Base-by-base conservation (phyloP, 2,113 vertebrate species). In the Carollia perspicillata region DNA sequence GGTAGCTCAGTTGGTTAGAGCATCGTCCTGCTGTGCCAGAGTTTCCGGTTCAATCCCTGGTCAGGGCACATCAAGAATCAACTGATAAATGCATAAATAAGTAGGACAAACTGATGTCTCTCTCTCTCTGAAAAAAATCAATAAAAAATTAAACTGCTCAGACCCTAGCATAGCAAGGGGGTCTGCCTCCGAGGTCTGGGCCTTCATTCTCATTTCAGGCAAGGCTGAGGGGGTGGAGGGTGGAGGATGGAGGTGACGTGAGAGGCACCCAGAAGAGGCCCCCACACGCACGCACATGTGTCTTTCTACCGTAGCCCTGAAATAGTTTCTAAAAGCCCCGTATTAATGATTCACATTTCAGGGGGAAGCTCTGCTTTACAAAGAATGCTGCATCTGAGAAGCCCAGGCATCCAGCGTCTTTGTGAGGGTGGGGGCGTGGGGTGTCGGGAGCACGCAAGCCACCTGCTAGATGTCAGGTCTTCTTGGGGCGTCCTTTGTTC, bases 401-500 rank as follows among this genome's bases (percentile, higher is more conserved):
- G 28, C 23, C 30, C 60, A 14, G 33, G 60, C 47, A 17, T 20
- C 5, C 5, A 26, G 22, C 5, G 5, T 30, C 23, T 28, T 18
- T 3, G 51, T 8, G 44, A n/a, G 11, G 30, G 44, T n/a, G 16
- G 58, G n/a, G 20, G 20, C n/a, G 1, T 17, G 18, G 33, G 86
- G 55, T 42, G 30, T 26, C 35, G 28, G 40, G 8, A 16, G n/a
- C 5, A 12, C 6, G 22, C 40, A 3, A 58, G 33, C 28, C 58
- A 26, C n/a, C 9, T 8, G 16, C 8, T 4, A 22, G 40, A 6
- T 10, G 26, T 4, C 4, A 0, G 7, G 0, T 44, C 55, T 72
- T 66, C 12, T 47, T 9, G 9, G 23, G 44, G 20, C 8, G 37
- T 3, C 40, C 37, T 37, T 33, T 49, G 55, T 47, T 75, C 35